Conservation (phyloP, 2,113 vertebrate species). For the Anas platyrhynchos region DNA sequence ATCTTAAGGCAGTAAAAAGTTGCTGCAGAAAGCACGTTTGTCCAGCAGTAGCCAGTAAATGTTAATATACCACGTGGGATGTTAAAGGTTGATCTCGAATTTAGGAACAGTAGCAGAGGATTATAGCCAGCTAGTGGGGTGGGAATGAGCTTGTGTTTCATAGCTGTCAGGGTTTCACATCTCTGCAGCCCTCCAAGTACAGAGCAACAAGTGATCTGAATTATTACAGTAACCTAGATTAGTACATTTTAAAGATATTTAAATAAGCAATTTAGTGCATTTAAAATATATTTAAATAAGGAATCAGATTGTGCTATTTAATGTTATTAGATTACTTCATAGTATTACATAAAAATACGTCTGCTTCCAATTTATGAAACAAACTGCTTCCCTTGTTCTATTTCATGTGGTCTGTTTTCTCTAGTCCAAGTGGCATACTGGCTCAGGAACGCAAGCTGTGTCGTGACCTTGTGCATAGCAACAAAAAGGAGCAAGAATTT, state of each 20-base stretch:
- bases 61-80: neutral
- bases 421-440: constrained; percentile 87
- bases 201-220: neutral
- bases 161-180: neutral
- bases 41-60: neutral
- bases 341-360: neutral
- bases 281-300: neutral
- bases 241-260: neutral
- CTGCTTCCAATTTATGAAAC: neutral
- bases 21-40: neutral
- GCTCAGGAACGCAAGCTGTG: constrained; percentile 92
- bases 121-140: neutral
- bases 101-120: neutral
- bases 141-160: neutral
- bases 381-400: neutral
- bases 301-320: neutral
- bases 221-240: neutral
- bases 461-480: constrained; percentile 91
- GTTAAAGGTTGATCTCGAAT: neutral
- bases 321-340: neutral
- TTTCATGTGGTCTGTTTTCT: neutral
- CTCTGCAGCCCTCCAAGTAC: neutral
- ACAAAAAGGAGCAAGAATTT: constrained; percentile 93
- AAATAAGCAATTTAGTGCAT: neutral
- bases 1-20: neutral